These are phyloP conservation scores for Stichodactyla mertensii DNA, from an alignment of 64 coral and sea anemone genomes.

Conservation along the genomic window DNA sequence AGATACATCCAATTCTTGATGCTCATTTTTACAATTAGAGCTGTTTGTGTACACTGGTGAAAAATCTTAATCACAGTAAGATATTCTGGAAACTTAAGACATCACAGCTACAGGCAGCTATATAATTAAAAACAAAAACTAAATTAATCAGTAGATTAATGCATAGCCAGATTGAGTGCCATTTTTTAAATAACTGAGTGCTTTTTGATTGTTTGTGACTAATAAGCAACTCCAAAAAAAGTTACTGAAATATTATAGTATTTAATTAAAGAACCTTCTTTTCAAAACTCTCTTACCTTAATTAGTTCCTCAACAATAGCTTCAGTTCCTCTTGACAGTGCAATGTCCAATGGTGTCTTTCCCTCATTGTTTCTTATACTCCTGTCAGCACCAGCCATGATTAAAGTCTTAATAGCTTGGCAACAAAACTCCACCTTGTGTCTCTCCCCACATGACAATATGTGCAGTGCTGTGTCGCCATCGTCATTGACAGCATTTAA, in stretches of 20 bases:
- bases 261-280: background rate
- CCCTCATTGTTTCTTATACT: constrained; percentile 94
- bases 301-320: constrained; percentile 89
- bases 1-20: too few species aligned
- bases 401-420: constrained; percentile 71
- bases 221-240: too few species aligned
- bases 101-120: too few species aligned
- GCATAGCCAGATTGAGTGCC: too few species aligned
- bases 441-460: constrained; percentile 82
- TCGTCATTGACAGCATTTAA: constrained; percentile 89
- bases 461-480: constrained; percentile 85
- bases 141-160: too few species aligned
- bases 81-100: too few species aligned
- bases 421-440: constrained; percentile 81
- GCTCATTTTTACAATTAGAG: too few species aligned
- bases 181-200: too few species aligned
- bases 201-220: too few species aligned
- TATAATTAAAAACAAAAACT: too few species aligned
- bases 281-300: constrained; percentile 42
- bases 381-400: constrained; percentile 86
- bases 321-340: constrained; percentile 74
- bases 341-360: constrained; percentile 92
- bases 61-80: too few species aligned
- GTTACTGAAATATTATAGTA: background rate
- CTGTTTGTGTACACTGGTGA: too few species aligned